Evolutionary conservation across 2,113 vertebrate species (phyloP).

Genomic region (Apus apus): DNA sequence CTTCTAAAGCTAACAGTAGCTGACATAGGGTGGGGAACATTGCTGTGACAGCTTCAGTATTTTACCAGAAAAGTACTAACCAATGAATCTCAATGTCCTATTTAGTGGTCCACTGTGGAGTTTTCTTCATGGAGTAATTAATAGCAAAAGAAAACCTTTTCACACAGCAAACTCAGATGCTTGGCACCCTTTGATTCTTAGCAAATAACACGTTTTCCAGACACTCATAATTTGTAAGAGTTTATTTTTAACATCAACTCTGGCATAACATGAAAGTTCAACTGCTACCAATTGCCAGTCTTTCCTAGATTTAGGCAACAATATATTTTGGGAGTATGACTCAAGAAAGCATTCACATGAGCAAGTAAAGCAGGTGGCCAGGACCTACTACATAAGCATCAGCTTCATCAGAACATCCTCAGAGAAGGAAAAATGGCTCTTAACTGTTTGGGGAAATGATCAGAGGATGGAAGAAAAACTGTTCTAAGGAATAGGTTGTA

Average conservation of each 20-base stretch:
- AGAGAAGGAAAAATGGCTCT: constrained; percentile 31
- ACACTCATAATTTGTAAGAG: background rate
- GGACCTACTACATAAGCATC: constrained; percentile 30
- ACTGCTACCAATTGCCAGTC: background rate
- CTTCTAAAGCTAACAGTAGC: background rate
- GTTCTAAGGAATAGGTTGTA: background rate
- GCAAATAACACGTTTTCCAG: background rate
- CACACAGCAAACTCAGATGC: background rate
- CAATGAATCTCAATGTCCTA: background rate
- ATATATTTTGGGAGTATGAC: constrained; percentile 52
- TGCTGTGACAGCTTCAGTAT: background rate
- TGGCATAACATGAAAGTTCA: background rate
- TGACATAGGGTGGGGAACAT: background rate
- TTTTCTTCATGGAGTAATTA: background rate
- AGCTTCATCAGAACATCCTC: background rate
- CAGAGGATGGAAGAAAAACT: background rate
- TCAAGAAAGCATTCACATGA: constrained; percentile 50
- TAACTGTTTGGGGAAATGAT: background rate
- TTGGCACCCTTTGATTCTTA: background rate
- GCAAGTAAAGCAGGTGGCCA: constrained; percentile 48
- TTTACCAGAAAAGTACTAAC: background rate
- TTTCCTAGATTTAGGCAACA: constrained; percentile 35
- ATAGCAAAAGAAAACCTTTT: background rate
- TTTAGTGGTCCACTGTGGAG: background rate
- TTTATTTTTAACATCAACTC: constrained; percentile 12